A percentile compares a stretch with the other conserved stretches of the same genome.
Conservation (phyloP, 2,113 vertebrate species). For the Nansenia antarctica region DNA sequence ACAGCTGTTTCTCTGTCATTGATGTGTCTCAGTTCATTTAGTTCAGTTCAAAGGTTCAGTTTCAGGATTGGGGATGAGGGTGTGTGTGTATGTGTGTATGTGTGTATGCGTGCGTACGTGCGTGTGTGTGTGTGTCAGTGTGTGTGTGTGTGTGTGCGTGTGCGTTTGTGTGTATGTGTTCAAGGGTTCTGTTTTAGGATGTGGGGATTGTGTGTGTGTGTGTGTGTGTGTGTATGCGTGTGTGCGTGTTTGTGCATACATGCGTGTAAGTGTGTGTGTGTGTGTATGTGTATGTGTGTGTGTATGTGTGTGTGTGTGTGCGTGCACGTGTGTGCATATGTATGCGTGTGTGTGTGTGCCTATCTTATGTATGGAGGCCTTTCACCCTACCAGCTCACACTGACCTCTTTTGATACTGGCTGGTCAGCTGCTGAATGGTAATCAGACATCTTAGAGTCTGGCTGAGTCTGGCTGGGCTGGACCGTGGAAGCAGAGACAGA, state of each 20-base stretch:
- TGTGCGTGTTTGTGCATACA: too few relatives aligned
- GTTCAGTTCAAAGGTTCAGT: conserved; percentile 25
- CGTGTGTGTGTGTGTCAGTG: not conserved
- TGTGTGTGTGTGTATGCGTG: conserved; percentile 1
- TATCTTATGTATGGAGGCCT: too few relatives aligned
- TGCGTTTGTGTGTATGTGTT: not conserved
- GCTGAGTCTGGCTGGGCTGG: too few relatives aligned
- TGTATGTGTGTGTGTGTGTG: conserved; percentile 16
- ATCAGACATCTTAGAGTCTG: too few relatives aligned
- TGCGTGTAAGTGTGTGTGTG: not conserved
- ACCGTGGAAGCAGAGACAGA: not conserved
- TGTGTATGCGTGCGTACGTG: not conserved
- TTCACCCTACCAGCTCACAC: too few relatives aligned
- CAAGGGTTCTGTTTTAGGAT: not conserved
- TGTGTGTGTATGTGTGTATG: not conserved
- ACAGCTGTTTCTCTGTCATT: conserved; percentile 27
- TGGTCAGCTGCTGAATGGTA: too few relatives aligned
- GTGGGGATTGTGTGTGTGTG: too few relatives aligned
- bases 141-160: conserved; percentile 18
- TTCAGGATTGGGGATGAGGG: not conserved
- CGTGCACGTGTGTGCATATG: not conserved
- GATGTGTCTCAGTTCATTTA: conserved; percentile 27
- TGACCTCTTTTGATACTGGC: too few relatives aligned
- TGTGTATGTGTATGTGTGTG: too few relatives aligned
- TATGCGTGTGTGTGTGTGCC: not conserved